Evolutionary conservation across 2,113 vertebrate species (phyloP), one percentile per base, ranked within the genome.

Genomic region (Geococcyx californianus): DNA sequence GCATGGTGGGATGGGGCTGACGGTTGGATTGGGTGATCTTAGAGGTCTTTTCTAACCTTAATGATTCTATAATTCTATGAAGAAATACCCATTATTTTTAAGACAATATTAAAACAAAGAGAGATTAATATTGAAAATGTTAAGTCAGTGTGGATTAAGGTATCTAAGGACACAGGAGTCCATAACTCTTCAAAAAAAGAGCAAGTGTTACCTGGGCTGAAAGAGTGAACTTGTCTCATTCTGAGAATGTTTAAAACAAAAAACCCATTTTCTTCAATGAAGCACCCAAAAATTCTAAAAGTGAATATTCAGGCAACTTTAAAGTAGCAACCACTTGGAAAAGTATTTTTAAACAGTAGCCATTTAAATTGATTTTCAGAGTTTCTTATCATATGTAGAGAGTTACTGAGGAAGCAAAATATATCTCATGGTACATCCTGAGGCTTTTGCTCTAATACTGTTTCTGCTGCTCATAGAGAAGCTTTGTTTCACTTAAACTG

Each of bases 351-450:
- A 34, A 67, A 62, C 34, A 44, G 42, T 45, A 75, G 51, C 10
- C 11, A 63, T 45, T 74, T 68, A 31, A 25, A 56, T 11, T 63
- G 16, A 49, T 75, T 67, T 68, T 49, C 40, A 7, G 68, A 44
- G 51, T 62, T 79, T 63, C 34, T 56, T 36, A 45, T 26, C 16
- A 42, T 29, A 79, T 89, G 25, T 16, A 74, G 11, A 4, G 45
- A 73, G 14, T 38, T 84, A 51, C 52, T 14, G 33, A 58, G 16
- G 20, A 63, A 89, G 14, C 7, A 5, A 24, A 38, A 52, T 38
- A 56, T 3, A n/a, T 9, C 17, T 1, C 31, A 38, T 54, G 66
- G 31, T 38, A 28, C 0, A 1, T 23, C 24, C 33, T 1, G 0
- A 42, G 26, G 54, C 55, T 79, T 79, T 67, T 62, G 54, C 60